Conservation (phyloP, 2,888 invertebrate genomes). For the Stenoptilia bipunctidactyla region DNA sequence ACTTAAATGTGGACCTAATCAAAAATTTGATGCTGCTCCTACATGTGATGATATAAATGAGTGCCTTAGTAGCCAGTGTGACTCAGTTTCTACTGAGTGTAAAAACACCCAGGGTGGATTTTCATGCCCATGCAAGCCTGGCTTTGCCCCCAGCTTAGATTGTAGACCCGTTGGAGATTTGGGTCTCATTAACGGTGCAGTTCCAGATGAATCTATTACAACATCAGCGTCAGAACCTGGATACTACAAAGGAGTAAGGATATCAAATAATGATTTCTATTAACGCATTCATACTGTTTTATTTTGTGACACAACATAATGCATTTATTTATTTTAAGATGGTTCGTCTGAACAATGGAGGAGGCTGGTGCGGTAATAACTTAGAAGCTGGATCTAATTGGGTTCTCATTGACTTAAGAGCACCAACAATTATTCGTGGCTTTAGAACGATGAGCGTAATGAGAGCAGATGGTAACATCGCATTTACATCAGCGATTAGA, state of each 20-base stretch:
- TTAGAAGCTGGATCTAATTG: conserved; percentile 90
- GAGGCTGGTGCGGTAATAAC: conserved; percentile 92
- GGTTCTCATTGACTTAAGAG: conserved; percentile 88
- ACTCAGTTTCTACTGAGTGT: conserved; percentile 90
- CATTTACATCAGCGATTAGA: conserved; percentile 91
- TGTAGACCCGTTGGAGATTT: conserved; percentile 92
- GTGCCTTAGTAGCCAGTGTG: conserved; percentile 90
- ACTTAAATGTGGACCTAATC: conserved; percentile 86
- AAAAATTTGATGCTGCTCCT: conserved; percentile 86
- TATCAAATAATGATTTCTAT: not conserved
- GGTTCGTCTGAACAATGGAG: conserved; percentile 84
- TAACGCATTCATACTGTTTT: no score
- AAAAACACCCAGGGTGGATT: conserved; percentile 90
- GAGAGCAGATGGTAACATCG: conserved; percentile 84
- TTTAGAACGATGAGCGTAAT: conserved; percentile 92
- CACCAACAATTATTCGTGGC: conserved; percentile 89
- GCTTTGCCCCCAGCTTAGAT: conserved; percentile 87
- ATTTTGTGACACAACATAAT: no score
- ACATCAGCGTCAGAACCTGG: conserved; percentile 87
- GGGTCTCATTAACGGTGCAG: conserved; percentile 88
- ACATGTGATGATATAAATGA: conserved; percentile 94
- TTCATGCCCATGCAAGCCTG: conserved; percentile 87
- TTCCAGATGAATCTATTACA: conserved; percentile 90
- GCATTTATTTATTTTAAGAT: conserved; percentile 63
- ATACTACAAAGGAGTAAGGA: conserved; percentile 82